Evolutionary conservation across 2,888 invertebrate species (phyloP), one percentile per base, ranked within the genome.

Genomic region (Macaria notata): DNA sequence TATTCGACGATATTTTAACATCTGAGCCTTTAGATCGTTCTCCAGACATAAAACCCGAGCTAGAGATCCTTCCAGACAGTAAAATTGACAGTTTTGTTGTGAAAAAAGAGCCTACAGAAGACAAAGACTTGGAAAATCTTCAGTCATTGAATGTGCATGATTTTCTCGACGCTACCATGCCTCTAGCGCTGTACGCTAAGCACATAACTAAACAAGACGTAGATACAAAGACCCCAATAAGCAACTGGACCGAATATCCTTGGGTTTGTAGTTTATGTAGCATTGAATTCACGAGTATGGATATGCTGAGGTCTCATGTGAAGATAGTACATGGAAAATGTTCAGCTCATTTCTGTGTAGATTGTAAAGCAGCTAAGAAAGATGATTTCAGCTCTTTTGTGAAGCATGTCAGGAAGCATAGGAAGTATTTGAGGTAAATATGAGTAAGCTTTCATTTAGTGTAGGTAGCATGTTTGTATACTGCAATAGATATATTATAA

Each of bases 351-450:
- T 90, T 92, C 70, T 95, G 95, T 73, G 92, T 93, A 29, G 94
- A 95, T 69, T 95, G 95, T 73, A 93, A 94, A 54, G 68, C 64
- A 0, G 93, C 93, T 66, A 90, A 93, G 79, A 92, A 93, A 9
- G 92, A 93, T 45, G 93, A 93, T 70, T 94, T 94, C 77, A 87
- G 89, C 59, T 90, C 92, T 4, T 95, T 95, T 73, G 75, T 95
- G 5, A 92, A 93, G 53, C 95, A 95, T 78, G 93, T 94, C 0
- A 84, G 92, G 62, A 89, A 92, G 47, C 95, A 95, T 75, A 90
- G 93, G 63, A 92, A 93, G 56, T 90, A 90, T 67, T 79, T 94
- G 33, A 93, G 93, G 86, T 94, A 45, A 59, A 54, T 44, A 29
- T 47, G 3, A 36, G 4, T 36, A 36, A 2, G 19, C 33, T 36